Conservation (phyloP, 2,113 vertebrate species). For the Malurus elegans region DNA sequence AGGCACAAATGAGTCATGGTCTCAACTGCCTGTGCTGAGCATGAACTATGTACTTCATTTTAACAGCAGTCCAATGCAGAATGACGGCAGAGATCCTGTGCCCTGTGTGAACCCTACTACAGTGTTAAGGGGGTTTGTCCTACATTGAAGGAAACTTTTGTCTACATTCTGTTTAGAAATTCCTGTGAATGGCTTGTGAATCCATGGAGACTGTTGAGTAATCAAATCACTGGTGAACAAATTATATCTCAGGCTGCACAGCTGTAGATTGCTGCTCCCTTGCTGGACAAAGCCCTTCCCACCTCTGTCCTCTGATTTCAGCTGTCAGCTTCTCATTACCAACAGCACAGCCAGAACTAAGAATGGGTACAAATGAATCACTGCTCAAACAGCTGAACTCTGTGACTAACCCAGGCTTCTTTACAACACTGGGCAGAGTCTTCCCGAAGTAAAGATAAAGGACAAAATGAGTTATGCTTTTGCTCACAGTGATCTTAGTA, state of each 20-base stretch:
- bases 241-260: background rate
- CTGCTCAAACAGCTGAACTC: background rate
- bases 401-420: background rate
- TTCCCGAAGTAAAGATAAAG: background rate
- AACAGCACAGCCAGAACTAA: background rate
- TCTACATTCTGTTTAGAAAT: background rate
- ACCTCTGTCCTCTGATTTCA: background rate
- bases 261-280: background rate
- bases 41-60: constrained; percentile 29
- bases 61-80: background rate
- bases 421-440: background rate
- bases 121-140: background rate
- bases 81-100: background rate
- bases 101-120: background rate
- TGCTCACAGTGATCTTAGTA: background rate
- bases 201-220: background rate
- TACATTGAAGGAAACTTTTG: background rate
- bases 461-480: background rate
- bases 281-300: background rate
- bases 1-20: constrained; percentile 54
- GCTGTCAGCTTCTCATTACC: background rate
- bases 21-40: background rate
- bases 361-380: background rate
- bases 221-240: background rate
- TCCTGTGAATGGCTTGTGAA: background rate